Conservation (phyloP, 2,113 vertebrate genomes). For the Corythornis cristatus region DNA sequence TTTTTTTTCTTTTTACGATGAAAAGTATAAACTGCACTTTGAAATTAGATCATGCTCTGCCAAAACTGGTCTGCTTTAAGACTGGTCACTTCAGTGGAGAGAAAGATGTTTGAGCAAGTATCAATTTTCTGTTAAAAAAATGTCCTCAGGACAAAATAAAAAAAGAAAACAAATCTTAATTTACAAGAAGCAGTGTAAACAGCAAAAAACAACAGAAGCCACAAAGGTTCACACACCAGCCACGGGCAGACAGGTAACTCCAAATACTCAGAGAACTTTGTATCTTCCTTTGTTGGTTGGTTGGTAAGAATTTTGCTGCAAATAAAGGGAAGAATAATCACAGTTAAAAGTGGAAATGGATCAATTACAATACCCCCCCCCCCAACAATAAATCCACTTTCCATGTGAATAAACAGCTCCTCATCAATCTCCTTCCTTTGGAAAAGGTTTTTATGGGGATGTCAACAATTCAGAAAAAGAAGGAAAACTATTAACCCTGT, state of each 20-base stretch:
- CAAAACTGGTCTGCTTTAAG: slow-evolving; percentile 63
- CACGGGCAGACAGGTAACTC: slow-evolving; percentile 47
- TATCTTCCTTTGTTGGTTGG: slow-evolving; percentile 98
- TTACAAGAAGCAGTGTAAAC: slow-evolving; percentile 79
- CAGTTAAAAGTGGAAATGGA: neutral
- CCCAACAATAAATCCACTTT: neutral
- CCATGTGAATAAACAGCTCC: neutral
- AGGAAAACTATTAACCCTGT: neutral
- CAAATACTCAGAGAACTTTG: slow-evolving; percentile 90
- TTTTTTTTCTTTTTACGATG: slow-evolving; percentile 17
- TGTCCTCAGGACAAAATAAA: slow-evolving; percentile 70
- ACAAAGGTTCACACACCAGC: slow-evolving; percentile 68
- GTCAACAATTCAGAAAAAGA: neutral
- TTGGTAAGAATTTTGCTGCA: slow-evolving; percentile 99
- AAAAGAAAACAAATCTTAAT: slow-evolving; percentile 67
- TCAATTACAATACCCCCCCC: neutral
- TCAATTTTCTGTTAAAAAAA: slow-evolving; percentile 73
- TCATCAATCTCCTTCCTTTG: neutral
- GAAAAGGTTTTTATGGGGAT: neutral
- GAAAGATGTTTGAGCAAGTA: slow-evolving; percentile 70
- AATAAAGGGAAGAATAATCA: slow-evolving; percentile 37
- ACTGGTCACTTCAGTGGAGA: slow-evolving; percentile 47
- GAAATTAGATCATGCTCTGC: slow-evolving; percentile 54
- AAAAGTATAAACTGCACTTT: slow-evolving; percentile 56
- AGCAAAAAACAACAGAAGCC: slow-evolving; percentile 68